Base-by-base conservation (phyloP, 2,797 vertebrate species). In the Gymnothorax reevesii region DNA sequence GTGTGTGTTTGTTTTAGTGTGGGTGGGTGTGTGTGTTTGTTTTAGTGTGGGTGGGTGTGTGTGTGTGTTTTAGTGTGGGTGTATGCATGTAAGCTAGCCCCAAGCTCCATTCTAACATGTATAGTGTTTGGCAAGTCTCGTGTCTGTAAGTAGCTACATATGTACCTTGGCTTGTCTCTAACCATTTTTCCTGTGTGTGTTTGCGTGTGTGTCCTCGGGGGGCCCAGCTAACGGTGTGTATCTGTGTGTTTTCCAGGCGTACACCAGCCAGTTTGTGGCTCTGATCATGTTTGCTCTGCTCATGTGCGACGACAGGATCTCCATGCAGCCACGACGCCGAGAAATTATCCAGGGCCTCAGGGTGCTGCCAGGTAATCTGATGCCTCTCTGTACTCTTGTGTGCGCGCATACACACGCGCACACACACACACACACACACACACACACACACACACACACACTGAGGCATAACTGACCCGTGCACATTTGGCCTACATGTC, bases 301-400 rank as follows among this genome's bases (percentile, higher is more conserved):
- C 96, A 98, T 99, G 97, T 98, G 98, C 0, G 98, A 98, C 0
- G 98, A 99, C 93, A 95, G 98, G 84, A 99, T 99, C 91, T 99
- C 99, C 27, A 95, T 99, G 96, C 98, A 99, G 93, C 97, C 97
- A n/a, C 95, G 98, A 87, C 97, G 98, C 25, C 96, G 97, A 90
- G 97, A 99, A 90, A 99, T 99, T 91, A 97, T 99, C 94, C 95
- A 97, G 22, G 98, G 97, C 0, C 94, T 99, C 27, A 96, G 94
- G 94, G 90, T 97, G 0, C 95, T 99, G 91, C 98, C 98, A 94
- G 99, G 98, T 99, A 95, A 55, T 9, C 42, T 0, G 33, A 12
- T 52, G 13, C 60, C 49, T 33, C 33, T 42, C 33, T 42, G 33
- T 42, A 42, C 33, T 42, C 33, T 42, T 42, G 33, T 42, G 33